Evolutionary conservation across 1,140 invertebrate species (phyloP).

Genomic region (Cataglyphis hispanica): DNA sequence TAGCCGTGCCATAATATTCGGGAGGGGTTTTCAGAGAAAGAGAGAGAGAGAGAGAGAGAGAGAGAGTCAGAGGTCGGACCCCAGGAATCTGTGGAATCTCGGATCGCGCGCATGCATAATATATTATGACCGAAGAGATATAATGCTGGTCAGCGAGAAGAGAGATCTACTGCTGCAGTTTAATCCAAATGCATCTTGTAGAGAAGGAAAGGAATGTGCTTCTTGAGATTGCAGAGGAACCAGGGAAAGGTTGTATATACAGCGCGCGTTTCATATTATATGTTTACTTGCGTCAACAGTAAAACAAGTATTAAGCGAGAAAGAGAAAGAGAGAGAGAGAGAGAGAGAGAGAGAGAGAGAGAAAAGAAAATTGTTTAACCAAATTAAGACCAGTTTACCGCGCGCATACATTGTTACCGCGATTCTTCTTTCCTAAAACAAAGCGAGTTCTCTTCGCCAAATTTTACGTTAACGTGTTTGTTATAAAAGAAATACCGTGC

Average conservation of each 20-base stretch:
- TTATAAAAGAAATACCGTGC: background rate
- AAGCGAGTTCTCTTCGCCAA: background rate
- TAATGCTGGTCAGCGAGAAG: too few relatives aligned
- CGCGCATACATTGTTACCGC: background rate
- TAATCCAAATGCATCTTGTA: conserved; percentile 33
- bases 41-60: too few relatives aligned
- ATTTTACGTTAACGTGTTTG: background rate
- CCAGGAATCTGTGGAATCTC: too few relatives aligned
- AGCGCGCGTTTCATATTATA: conserved; percentile 31
- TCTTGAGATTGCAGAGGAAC: background rate
- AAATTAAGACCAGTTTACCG: conserved; percentile 42
- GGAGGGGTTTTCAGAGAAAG: too few relatives aligned
- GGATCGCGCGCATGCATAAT: too few relatives aligned
- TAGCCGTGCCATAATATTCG: too few relatives aligned
- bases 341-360: background rate
- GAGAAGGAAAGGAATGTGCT: background rate
- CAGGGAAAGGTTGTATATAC: background rate
- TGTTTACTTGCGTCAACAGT: conserved; percentile 47
- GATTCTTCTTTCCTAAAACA: background rate
- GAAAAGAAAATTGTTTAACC: conserved; percentile 20
- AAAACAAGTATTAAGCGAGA: background rate
- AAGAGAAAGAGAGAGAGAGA: background rate
- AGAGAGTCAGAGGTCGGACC: too few relatives aligned
- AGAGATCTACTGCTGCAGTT: conserved; percentile 16
- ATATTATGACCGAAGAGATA: too few relatives aligned